A percentile compares a stretch with the other conserved stretches of the same genome.
phyloP scores from a whole-genome alignment of 2,888 invertebrate species.

The Atethmia centrago region DNA sequence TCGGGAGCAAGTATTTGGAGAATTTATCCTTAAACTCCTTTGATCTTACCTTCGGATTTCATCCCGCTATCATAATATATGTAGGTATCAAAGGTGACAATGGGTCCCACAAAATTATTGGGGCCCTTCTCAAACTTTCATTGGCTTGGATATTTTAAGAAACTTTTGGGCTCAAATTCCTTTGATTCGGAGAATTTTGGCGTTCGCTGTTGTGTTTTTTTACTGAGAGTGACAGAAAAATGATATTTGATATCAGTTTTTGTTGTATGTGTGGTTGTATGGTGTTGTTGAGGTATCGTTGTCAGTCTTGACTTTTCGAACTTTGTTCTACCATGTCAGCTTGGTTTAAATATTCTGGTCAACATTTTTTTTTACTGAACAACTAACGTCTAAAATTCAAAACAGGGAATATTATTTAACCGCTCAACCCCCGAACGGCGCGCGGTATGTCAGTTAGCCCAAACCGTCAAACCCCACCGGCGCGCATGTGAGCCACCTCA shows the following conservation, averaged over 20 bases:
- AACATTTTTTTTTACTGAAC: no score
- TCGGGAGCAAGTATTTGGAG: slow-evolving; percentile 52
- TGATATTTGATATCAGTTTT: not conserved
- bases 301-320: not conserved
- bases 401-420: no score
- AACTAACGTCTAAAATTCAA: no score
- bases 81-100: slow-evolving; percentile 67
- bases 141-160: slow-evolving; percentile 37
- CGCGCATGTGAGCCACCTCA: no score
- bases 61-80: slow-evolving; percentile 57
- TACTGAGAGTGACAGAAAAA: not conserved
- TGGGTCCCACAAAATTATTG: slow-evolving; percentile 53
- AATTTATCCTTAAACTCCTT: slow-evolving; percentile 60
- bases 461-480: no score
- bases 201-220: slow-evolving; percentile 41
- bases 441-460: no score
- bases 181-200: slow-evolving; percentile 42
- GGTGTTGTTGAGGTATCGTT: no score
- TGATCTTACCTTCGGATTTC: slow-evolving; percentile 59
- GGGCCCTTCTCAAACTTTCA: slow-evolving; percentile 58
- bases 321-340: no score
- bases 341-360: no score
- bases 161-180: slow-evolving; percentile 47
- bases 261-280: not conserved
- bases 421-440: no score